Base-by-base conservation (phyloP, 2,113 vertebrate genomes). In the Toxostoma redivivum region DNA sequence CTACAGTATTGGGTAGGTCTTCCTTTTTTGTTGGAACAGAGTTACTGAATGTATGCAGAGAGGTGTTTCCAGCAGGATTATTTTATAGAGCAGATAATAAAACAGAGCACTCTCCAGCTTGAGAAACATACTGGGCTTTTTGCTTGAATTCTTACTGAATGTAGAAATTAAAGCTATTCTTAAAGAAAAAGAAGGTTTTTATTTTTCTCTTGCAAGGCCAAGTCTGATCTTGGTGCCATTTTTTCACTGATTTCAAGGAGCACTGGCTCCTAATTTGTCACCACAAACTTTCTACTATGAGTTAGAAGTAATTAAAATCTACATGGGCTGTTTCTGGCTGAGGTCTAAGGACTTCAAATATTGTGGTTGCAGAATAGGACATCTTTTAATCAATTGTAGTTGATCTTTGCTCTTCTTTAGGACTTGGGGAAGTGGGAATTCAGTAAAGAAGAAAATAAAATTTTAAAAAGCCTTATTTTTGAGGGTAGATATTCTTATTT, bases 31-130 rank as follows among this genome's bases (percentile, higher is more conserved):
- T 69, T 95, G 91, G 82, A 85, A 72, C 20, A 89, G 74, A 61
- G 37, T 51, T 72, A 67, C 66, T 57, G 77, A 67, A 53, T 86
- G 56, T 94, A 81, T 92, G 88, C 86, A 86, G 64, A 84, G 88
- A 74, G 73, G 61, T 71, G 73, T 89, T 97, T 94, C 81, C 81
- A 92, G 25, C 12, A 85, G 81, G 45, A 89, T 87, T 94, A 87
- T 79, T 95, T 89, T 58, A 76, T 73, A 91, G 92, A 80, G 78
- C n/a, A 88, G 50, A 90, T 92, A 95, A 85, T 65, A 89, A 92
- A 92, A 45, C 37, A 45, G 35, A 90, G 62, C 1, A 2, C 7
- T 85, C 44, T 42, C 22, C 8, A 51, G 27, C 44, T 40, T 86
- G 51, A 74, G 47, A 93, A 88, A 22, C 17, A 31, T 7, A 20